Evolutionary conservation across 2,113 vertebrate species (phyloP).

Genomic region (Rhegmatorhina hoffmannsi): DNA sequence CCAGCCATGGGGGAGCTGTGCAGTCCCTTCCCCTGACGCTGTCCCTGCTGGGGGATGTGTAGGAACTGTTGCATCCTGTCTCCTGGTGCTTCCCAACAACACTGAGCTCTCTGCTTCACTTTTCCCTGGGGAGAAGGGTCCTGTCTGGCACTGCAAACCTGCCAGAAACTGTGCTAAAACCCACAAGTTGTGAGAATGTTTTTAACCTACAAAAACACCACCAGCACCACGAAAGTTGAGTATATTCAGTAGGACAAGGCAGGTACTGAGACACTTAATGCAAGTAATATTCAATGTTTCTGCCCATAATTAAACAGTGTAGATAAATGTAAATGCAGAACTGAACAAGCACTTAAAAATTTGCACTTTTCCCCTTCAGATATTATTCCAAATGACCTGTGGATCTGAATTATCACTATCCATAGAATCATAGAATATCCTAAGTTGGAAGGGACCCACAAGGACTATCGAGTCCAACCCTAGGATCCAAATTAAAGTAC

Average conservation of each 20-base stretch:
- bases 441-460: not conserved
- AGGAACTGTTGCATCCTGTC: not conserved
- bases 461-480: not conserved
- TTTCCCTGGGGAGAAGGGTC: not conserved
- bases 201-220: not conserved
- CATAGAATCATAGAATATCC: not conserved
- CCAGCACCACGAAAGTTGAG: not conserved
- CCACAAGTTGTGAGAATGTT: not conserved
- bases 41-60: constrained; percentile 5
- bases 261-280: not conserved
- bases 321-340: not conserved
- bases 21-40: not conserved
- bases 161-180: not conserved
- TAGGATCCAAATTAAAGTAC: not conserved
- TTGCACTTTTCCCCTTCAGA: not conserved
- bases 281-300: not conserved
- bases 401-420: not conserved
- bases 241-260: not conserved
- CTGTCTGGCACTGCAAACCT: not conserved
- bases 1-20: not conserved
- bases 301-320: not conserved
- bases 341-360: not conserved
- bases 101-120: not conserved
- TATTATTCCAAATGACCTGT: not conserved
- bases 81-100: not conserved